Conservation (phyloP, 2,888 invertebrate genomes). For the Yponomeuta malinellus region DNA sequence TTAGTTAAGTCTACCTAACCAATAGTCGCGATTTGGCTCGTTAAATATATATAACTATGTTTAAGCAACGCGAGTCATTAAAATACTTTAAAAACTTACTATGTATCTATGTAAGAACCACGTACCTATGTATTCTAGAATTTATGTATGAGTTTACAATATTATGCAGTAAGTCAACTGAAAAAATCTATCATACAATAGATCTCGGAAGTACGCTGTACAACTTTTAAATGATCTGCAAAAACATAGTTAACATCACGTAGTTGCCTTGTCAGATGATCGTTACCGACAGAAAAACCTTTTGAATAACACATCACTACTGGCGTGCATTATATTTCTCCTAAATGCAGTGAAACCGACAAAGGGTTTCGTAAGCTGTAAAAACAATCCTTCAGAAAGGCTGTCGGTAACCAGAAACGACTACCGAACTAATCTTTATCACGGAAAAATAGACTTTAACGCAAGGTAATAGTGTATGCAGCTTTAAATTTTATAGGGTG, state of each 20-base stretch:
- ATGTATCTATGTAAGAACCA: no score
- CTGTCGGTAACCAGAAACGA: slow-evolving; percentile 37
- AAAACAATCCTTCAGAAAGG: slow-evolving; percentile 62
- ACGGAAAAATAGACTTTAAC: neutral
- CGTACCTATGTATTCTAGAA: no score
- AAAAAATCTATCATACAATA: neutral
- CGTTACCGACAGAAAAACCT: neutral
- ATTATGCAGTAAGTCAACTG: no score
- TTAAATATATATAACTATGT: no score
- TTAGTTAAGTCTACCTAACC: no score
- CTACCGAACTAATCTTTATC: neutral
- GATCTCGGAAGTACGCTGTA: neutral
- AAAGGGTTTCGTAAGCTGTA: slow-evolving; percentile 68
- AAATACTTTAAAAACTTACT: no score
- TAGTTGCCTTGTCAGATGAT: slow-evolving; percentile 47
- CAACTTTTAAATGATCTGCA: neutral
- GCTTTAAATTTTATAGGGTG: neutral
- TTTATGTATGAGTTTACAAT: no score
- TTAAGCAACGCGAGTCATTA: no score
- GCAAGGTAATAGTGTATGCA: neutral
- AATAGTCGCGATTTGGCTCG: no score
- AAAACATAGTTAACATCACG: slow-evolving; percentile 57
- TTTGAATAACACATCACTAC: slow-evolving; percentile 29
- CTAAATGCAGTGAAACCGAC: slow-evolving; percentile 56
- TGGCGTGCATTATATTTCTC: slow-evolving; percentile 39